A percentile compares a stretch with the other conserved stretches of the same genome.
Conservation (phyloP, 2,113 vertebrate genomes). For the Heliornis fulica region DNA sequence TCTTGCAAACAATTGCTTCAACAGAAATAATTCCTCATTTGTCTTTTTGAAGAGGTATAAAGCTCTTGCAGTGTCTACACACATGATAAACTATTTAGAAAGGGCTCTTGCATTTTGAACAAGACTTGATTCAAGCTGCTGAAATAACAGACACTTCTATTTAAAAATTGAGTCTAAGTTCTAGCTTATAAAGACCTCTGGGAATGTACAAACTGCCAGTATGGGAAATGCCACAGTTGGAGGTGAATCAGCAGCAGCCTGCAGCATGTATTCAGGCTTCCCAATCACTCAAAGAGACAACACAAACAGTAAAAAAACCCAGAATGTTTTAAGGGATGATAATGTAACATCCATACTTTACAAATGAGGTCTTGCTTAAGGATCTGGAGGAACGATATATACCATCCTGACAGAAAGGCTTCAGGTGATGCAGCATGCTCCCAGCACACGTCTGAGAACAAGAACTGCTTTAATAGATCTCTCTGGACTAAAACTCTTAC, state of each 20-base stretch:
- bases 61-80: neutral
- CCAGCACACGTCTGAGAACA: neutral
- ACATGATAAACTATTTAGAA: neutral
- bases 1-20: neutral
- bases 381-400: neutral
- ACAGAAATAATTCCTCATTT: neutral
- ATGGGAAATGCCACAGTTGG: neutral
- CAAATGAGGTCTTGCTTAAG: neutral
- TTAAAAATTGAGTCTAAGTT: neutral
- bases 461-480: neutral
- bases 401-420: neutral
- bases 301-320: neutral
- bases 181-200: neutral
- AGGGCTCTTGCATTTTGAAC: neutral
- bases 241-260: neutral
- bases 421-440: neutral
- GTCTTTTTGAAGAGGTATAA: neutral
- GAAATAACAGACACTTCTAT: neutral
- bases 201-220: neutral
- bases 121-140: neutral
- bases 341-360: neutral
- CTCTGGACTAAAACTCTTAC: neutral
- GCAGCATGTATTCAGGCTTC: neutral
- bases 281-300: neutral
- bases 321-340: neutral